phyloP scores from a whole-genome alignment of 2,797 vertebrate species.

The Amblyopsis hoosieri region DNA sequence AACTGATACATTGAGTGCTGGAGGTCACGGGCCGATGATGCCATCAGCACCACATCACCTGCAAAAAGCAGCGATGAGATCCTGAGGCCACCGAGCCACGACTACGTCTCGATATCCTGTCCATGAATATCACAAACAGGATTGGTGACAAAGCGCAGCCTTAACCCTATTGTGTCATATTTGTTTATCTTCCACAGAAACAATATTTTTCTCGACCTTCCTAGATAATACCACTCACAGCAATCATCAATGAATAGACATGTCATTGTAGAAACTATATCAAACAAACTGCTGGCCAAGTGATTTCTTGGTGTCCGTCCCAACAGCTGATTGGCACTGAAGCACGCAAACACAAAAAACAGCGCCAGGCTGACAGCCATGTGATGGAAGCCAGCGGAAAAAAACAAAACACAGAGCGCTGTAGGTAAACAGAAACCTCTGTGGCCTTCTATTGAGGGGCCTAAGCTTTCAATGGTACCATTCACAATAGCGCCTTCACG shows the following conservation, averaged over 20 bases:
- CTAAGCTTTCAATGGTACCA: slow-evolving; percentile 51
- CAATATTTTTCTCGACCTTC: no score
- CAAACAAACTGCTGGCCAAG: slow-evolving; percentile 10
- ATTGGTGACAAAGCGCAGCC: no score
- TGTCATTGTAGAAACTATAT: background rate
- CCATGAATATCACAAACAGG: no score
- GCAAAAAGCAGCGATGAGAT: no score
- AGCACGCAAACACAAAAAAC: slow-evolving; percentile 38
- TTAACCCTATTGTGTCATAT: background rate
- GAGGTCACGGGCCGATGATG: no score
- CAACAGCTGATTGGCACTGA: slow-evolving; percentile 25
- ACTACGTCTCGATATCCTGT: no score
- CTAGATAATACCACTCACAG: no score
- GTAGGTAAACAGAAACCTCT: slow-evolving; percentile 65
- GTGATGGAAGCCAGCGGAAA: slow-evolving; percentile 40
- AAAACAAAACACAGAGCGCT: slow-evolving; percentile 32
- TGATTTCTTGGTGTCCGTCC: slow-evolving; percentile 17
- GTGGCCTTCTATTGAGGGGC: slow-evolving; percentile 53
- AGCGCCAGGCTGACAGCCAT: slow-evolving; percentile 32
- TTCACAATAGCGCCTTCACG: slow-evolving; percentile 69
- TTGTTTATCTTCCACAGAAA: background rate
- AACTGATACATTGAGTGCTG: no score
- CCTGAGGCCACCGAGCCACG: no score
- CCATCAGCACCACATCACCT: no score
- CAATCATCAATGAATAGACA: background rate